These are phyloP conservation scores for Gadus macrocephalus DNA, from an alignment of 2,113 vertebrate genomes.

Conservation along the genomic window DNA sequence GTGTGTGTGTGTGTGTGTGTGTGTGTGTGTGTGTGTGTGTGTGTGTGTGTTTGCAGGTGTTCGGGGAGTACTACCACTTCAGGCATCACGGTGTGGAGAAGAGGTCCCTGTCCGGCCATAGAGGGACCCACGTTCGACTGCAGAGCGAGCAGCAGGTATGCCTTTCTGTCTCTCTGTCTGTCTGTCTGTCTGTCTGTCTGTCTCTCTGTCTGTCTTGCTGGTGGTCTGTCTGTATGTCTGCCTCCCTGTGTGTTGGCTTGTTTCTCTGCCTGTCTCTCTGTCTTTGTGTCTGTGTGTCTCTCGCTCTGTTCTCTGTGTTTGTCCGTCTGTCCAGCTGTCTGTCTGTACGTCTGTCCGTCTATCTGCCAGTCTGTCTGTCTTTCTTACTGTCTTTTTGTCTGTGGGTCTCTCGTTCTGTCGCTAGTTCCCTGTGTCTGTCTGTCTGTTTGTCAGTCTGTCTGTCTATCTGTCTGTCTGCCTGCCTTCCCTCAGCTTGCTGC, in stretches of 20 bases:
- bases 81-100: slow-evolving; percentile 83
- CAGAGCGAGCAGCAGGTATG: slow-evolving; percentile 84
- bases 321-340: neutral
- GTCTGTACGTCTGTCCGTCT: neutral
- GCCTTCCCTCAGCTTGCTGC: no score
- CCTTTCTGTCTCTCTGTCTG: slow-evolving; percentile 25
- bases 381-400: neutral
- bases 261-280: neutral
- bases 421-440: neutral
- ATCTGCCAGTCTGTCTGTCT: neutral
- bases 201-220: slow-evolving; percentile 6
- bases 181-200: slow-evolving; percentile 15
- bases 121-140: slow-evolving; percentile 75
- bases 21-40: no score
- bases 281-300: slow-evolving; percentile 3
- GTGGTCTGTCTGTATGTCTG: neutral
- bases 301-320: neutral
- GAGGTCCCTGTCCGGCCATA: slow-evolving; percentile 82
- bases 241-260: neutral
- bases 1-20: slow-evolving; percentile 12
- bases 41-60: slow-evolving; percentile 77
- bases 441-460: slow-evolving; percentile 3
- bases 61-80: slow-evolving; percentile 93
- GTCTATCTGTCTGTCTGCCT: slow-evolving; percentile 6
- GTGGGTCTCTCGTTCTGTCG: neutral